Percentiles rank a stretch among this genome's conserved stretches.
phyloP scores from a whole-genome alignment of 2,797 vertebrate genomes.

The Sarcoramphus papa region DNA sequence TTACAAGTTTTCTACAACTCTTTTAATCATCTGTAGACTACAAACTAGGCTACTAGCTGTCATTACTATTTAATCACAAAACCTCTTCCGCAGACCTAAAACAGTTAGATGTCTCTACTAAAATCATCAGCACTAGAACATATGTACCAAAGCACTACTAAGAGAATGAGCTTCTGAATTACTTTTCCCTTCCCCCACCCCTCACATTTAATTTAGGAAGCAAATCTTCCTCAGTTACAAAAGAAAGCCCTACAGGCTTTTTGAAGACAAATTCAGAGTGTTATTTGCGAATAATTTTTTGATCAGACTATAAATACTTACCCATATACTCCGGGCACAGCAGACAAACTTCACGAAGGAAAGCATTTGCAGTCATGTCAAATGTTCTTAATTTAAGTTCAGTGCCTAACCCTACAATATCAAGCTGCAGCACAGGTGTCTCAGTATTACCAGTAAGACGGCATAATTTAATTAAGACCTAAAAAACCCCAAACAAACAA shows the following conservation, averaged over 20 bases:
- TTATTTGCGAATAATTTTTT: not conserved
- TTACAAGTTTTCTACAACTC: not conserved
- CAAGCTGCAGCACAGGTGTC: slow-evolving; percentile 83
- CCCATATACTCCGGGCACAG: slow-evolving; percentile 92
- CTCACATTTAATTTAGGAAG: not conserved
- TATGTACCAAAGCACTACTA: not conserved
- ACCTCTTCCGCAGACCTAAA: not conserved
- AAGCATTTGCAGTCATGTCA: slow-evolving; percentile 88
- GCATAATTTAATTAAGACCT: slow-evolving; percentile 90
- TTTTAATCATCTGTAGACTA: not conserved
- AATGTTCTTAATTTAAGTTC: slow-evolving; percentile 87
- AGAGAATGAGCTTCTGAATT: not conserved
- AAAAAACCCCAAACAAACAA: not conserved
- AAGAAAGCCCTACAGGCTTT: not conserved
- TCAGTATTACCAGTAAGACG: slow-evolving; percentile 76
- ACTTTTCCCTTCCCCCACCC: not conserved
- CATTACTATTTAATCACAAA: not conserved
- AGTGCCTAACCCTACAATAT: slow-evolving; percentile 87
- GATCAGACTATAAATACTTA: slow-evolving; percentile 63
- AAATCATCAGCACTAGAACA: not conserved
- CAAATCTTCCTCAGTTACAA: not conserved
- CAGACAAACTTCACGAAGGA: slow-evolving; percentile 89
- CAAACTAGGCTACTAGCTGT: not conserved
- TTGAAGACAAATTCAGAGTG: not conserved
- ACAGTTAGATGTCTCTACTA: not conserved